Conservation (phyloP, 1,140 invertebrate genomes). For the Papilio machaon region DNA sequence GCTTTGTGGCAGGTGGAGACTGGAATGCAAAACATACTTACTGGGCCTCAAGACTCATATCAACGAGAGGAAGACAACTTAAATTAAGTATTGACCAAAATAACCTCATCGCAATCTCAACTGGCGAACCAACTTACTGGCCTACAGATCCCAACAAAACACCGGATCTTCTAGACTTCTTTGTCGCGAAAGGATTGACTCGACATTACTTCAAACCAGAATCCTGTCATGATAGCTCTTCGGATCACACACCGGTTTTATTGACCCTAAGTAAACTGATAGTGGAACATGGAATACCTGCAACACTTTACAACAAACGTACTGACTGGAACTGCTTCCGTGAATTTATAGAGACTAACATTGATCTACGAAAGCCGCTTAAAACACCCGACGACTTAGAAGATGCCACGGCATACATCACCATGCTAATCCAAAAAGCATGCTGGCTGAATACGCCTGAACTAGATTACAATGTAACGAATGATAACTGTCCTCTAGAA, state of each 20-base stretch:
- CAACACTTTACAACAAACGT: too few relatives aligned
- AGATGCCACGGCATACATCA: not conserved
- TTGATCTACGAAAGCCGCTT: too few relatives aligned
- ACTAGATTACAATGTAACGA: not conserved
- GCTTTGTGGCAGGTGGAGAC: constrained; percentile 42
- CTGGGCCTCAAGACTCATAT: constrained; percentile 42
- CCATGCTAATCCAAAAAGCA: not conserved
- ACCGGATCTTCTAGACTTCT: constrained; percentile 48
- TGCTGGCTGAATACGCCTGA: not conserved
- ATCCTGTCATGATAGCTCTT: constrained; percentile 39
- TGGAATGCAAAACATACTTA: constrained; percentile 46
- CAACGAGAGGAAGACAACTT: constrained; percentile 38
- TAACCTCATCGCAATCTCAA: constrained; percentile 32
- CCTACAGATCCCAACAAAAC: constrained; percentile 41
- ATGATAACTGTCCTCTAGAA: not conserved
- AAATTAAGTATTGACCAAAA: not conserved
- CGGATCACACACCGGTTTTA: constrained; percentile 44
- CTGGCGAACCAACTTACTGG: constrained; percentile 45
- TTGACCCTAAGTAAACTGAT: not conserved
- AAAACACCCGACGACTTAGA: too few relatives aligned
- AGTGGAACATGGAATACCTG: too few relatives aligned
- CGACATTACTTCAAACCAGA: constrained; percentile 13
- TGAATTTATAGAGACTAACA: too few relatives aligned
- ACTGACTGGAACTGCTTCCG: not conserved
- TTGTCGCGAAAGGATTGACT: constrained; percentile 39